A percentile compares a stretch with the other conserved stretches of the same genome.
Evolutionary conservation across 2,797 vertebrate species (phyloP).

Genomic region (Clarias fuscus): DNA sequence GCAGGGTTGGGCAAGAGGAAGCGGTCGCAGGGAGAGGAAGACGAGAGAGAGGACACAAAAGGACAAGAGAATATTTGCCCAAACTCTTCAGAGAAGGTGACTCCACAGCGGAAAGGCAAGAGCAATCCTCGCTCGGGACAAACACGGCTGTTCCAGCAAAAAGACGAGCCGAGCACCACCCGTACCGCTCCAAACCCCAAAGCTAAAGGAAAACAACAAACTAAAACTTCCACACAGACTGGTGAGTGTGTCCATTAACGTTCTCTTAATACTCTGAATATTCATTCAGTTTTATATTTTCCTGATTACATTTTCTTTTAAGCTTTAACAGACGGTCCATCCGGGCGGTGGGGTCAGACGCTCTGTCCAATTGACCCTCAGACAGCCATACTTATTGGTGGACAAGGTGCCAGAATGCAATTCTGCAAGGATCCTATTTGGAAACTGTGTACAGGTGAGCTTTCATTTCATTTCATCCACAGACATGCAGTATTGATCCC

Average conservation of each 20-base stretch:
- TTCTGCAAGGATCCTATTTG: slow-evolving; percentile 87
- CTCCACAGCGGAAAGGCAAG: slow-evolving; percentile 64
- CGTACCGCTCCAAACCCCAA: slow-evolving; percentile 62
- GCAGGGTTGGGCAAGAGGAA: slow-evolving; percentile 69
- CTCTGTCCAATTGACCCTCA: slow-evolving; percentile 75
- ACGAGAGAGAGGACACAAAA: slow-evolving; percentile 15
- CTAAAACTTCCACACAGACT: slow-evolving; percentile 65
- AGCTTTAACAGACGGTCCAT: slow-evolving; percentile 64
- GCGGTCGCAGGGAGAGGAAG: slow-evolving; percentile 51
- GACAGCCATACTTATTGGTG: slow-evolving; percentile 78
- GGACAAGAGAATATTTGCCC: slow-evolving; percentile 72
- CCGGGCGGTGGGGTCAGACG: slow-evolving; percentile 77
- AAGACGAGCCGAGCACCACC: slow-evolving; percentile 53
- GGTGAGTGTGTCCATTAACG: slow-evolving; percentile 35
- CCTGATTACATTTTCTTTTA: neutral
- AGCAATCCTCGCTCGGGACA: slow-evolving; percentile 59
- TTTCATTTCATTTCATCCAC: neutral
- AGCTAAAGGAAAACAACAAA: slow-evolving; percentile 66
- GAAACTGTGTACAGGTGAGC: slow-evolving; percentile 80
- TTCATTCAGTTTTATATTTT: neutral
- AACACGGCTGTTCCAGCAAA: slow-evolving; percentile 60
- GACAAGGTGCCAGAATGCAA: slow-evolving; percentile 77
- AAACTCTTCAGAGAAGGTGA: slow-evolving; percentile 61
- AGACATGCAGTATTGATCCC: neutral
- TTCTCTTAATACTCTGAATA: neutral